Percentiles rank a stretch among this genome's conserved stretches.
Conservation (phyloP, 2,113 vertebrate species). For the Hemiprocne comata region DNA sequence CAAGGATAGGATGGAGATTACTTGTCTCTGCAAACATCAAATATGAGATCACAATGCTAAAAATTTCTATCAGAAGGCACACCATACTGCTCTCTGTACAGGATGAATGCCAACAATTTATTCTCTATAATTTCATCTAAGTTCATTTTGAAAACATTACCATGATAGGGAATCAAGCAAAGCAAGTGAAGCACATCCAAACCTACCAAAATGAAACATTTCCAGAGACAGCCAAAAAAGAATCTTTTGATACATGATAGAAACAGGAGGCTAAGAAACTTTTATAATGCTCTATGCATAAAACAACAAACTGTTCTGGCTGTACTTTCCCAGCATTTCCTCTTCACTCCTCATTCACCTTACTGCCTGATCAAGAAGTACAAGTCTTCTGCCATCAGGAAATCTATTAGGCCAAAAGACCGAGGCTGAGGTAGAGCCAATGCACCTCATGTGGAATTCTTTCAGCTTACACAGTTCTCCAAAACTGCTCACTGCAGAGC, state of each 20-base stretch:
- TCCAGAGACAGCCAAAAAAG: neutral
- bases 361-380: neutral
- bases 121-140: neutral
- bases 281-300: neutral
- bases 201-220: neutral
- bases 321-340: neutral
- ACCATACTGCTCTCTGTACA: neutral
- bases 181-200: neutral
- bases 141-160: neutral
- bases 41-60: neutral
- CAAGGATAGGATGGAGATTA: neutral
- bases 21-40: neutral
- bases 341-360: neutral
- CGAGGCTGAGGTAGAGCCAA: neutral
- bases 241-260: neutral
- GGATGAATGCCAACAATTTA: neutral
- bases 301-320: neutral
- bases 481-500: neutral
- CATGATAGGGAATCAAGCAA: neutral
- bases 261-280: neutral
- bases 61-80: neutral
- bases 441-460: neutral
- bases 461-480: neutral
- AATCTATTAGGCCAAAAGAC: neutral
- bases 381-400: neutral